Base-by-base conservation (phyloP, 2,888 invertebrate species). In the Phymatocera aterrima region DNA sequence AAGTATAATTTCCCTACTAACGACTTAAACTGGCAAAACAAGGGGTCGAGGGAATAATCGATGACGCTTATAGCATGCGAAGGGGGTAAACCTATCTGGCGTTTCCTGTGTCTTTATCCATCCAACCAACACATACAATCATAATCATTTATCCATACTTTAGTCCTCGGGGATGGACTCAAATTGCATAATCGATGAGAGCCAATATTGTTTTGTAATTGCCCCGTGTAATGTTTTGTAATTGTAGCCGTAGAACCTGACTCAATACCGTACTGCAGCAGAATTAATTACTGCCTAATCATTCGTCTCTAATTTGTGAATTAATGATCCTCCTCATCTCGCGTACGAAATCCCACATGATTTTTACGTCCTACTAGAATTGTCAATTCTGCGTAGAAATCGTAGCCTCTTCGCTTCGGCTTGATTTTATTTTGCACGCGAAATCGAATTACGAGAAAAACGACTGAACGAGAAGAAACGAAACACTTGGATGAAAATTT, bases 41-140 rank as follows among this genome's bases (percentile, higher is more conserved):
- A 85, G 83, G 83, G 83, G 83, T 80, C 84, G 83, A 85, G 85
- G 83, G 85, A 84, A 86, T 86, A 87, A 87, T 86, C 86, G 84
- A 87, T 87, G 83, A 83, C 81, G 82, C 83, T 83, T 84, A 82
- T 12, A 24, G n/a, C 18, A 31, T 31, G n/a, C 51, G 48, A 43
- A 21, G 28, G 70, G 51, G 51, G 51, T 34, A 12, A 64, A 64
- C 34, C 21, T 12, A 64, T 64, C 61, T 18, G 61, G 24, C 31
- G 31, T 60, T 28, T 60, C 60, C n/a, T n/a, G n/a, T n/a, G 60
- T 60, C 34, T 64, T 18, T 21, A n/a, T n/a, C 10, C 37, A 64
- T 37, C 61, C 8, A n/a, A 34, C 18, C 18, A 37, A n/a, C 34
- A 64, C 61, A n/a, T 37, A 37, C 61, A n/a, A n/a, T n/a, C n/a